Percentiles rank a stretch among this genome's conserved stretches.
Evolutionary conservation across 1,140 invertebrate genomes (phyloP).

Genomic region (Heliconius congener): DNA sequence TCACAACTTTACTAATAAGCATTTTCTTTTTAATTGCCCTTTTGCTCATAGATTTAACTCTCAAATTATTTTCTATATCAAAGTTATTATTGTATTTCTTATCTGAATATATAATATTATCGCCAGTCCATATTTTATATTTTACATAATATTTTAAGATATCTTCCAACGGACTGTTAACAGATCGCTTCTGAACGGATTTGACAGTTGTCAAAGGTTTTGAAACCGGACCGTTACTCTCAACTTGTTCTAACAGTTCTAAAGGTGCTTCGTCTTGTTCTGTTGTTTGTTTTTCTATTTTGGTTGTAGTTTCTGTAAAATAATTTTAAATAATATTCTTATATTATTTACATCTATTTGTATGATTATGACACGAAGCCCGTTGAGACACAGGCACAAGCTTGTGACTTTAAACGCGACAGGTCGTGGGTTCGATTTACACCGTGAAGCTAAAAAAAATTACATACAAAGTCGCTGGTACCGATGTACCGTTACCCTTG

Average conservation of each 20-base stretch:
- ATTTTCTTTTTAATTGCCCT: slow-evolving; percentile 3
- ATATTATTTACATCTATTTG: neutral
- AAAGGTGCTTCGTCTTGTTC: slow-evolving; percentile 18
- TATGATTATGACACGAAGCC: neutral
- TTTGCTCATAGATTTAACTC: slow-evolving; percentile 26
- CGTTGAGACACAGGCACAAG: too few species aligned
- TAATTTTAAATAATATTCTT: neutral
- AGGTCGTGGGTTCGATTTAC: too few species aligned
- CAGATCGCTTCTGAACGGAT: slow-evolving; percentile 45
- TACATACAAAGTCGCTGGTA: too few species aligned
- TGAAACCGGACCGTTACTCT: slow-evolving; percentile 33
- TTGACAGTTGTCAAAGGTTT: slow-evolving; percentile 31
- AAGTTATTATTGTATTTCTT: slow-evolving; percentile 31
- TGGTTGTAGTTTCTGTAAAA: slow-evolving; percentile 22
- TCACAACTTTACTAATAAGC: neutral
- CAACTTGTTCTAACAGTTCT: slow-evolving; percentile 45
- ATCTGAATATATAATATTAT: slow-evolving; percentile 34
- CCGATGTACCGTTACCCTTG: too few species aligned
- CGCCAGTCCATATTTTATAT: slow-evolving; percentile 57
- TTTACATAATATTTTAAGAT: slow-evolving; percentile 61
- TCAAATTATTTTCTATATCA: slow-evolving; percentile 49
- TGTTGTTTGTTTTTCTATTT: slow-evolving; percentile 13
- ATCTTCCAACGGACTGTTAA: slow-evolving; percentile 47
- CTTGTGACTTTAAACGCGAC: too few species aligned
- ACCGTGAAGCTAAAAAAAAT: too few species aligned